Base-by-base conservation (phyloP, 2,888 invertebrate species). In the Caenorhabditis wallacei region DNA sequence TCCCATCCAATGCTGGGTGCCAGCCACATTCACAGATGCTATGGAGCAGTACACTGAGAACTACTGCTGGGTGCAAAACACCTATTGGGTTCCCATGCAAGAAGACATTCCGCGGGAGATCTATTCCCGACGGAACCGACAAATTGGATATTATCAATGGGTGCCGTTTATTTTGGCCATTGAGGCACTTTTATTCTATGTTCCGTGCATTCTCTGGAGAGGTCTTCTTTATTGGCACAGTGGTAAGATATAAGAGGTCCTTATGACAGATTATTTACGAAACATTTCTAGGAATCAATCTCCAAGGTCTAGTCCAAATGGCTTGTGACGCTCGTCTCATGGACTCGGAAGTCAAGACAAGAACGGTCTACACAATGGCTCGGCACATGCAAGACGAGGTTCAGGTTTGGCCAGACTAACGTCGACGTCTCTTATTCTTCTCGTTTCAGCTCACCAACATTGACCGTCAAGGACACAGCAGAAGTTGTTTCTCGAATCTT, bases 11-110 rank as follows among this genome's bases (percentile, higher is more conserved):
- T 92, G 92, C 76, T 92, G 92, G 92, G 92, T 92, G 35, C 92
- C 92, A 22, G 92, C 92, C 26, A 92, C 92, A 8, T 92, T 92
- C 84, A 92, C 92, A 7, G 92, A 92, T 76, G 91, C 92, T 18
- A 92, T 92, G 92, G 92, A 92, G 79, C 92, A 92, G 84, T 92
- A 92, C 83, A 92, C 92, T 30, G 92, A 92, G 82, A 92, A 92
- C 81, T 92, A 91, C 79, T 91, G 91, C 70, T 91, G 91, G 90
- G 90, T 91, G 8, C 87, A 92, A 81, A 92, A 92, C 82, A 92
- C 92, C n/a, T 92, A 92, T 80, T 92, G 91, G 91, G 88, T 92
- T 4, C 91, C 91, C n/a, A 91, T 92, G 89, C 89, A 89, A 84
- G 90, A 91, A 82, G 92, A 92, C 61, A 92, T 92, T 74, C 92